Conservation (phyloP, 2,113 vertebrate genomes). For the Pithys albifrons region DNA sequence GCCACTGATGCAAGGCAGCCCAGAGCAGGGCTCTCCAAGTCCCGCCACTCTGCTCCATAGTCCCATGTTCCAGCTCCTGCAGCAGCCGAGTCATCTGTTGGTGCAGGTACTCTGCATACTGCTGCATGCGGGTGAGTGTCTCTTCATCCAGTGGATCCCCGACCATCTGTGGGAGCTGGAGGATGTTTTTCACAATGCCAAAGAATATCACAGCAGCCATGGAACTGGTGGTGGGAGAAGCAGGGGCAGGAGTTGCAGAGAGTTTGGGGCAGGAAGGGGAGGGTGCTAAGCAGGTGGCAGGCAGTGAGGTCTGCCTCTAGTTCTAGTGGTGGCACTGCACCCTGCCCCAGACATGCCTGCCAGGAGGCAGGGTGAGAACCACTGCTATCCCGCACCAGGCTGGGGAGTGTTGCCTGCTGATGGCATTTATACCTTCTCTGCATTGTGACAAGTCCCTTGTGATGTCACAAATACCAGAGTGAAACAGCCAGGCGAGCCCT, state of each 20-base stretch:
- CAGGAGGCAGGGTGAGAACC: not conserved
- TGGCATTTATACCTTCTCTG: not conserved
- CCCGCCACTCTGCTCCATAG: not conserved
- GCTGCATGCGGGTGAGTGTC: not conserved
- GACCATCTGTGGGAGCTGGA: not conserved
- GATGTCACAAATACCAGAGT: not conserved
- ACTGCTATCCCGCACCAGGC: not conserved
- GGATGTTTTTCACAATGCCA: not conserved
- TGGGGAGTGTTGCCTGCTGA: too few relatives aligned
- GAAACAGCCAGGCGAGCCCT: not conserved
- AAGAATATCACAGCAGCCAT: not conserved
- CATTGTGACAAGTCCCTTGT: fast-evolving
- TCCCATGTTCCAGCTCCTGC: not conserved
- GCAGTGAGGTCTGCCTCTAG: not conserved
- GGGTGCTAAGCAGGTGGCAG: not conserved
- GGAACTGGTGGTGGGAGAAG: not conserved
- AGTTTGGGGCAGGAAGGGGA: not conserved
- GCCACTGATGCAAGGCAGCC: too few relatives aligned
- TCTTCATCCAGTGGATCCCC: not conserved
- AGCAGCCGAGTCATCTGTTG: not conserved
- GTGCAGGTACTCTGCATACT: not conserved
- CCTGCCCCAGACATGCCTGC: not conserved
- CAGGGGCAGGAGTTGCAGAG: fast-evolving
- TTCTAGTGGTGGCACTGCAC: not conserved
- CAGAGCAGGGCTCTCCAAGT: not conserved